These are phyloP conservation scores for Mythimna ferrago DNA, from an alignment of 2,888 invertebrate genomes.

Conservation along the genomic window DNA sequence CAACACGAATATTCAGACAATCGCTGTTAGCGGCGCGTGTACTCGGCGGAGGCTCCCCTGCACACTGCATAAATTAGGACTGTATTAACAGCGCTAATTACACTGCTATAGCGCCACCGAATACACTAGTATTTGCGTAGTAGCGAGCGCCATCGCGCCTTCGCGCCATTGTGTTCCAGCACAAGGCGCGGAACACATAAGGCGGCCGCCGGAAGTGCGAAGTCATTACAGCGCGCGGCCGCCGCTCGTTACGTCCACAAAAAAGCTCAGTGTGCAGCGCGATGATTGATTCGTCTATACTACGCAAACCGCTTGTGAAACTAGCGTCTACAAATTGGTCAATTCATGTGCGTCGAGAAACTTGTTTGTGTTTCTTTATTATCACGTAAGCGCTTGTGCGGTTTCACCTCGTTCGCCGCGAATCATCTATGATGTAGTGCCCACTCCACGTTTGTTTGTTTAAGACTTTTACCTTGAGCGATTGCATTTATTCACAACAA, in stretches of 20 bases:
- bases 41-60: slow-evolving; percentile 63
- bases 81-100: slow-evolving; percentile 83
- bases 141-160: slow-evolving; percentile 67
- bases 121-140: slow-evolving; percentile 75
- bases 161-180: slow-evolving; percentile 70
- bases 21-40: slow-evolving; percentile 60
- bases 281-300: slow-evolving; percentile 83
- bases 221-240: slow-evolving; percentile 77
- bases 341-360: slow-evolving; percentile 79
- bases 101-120: slow-evolving; percentile 75
- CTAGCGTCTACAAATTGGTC: slow-evolving; percentile 83
- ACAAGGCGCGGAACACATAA: slow-evolving; percentile 70
- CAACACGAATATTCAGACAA: slow-evolving; percentile 76
- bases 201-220: slow-evolving; percentile 76
- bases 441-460: slow-evolving; percentile 67
- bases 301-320: slow-evolving; percentile 78
- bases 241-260: slow-evolving; percentile 80
- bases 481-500: slow-evolving; percentile 67
- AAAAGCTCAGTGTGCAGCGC: slow-evolving; percentile 76
- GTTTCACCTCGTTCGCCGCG: slow-evolving; percentile 73
- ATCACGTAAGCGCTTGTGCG: slow-evolving; percentile 74
- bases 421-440: slow-evolving; percentile 70
- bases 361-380: slow-evolving; percentile 79
- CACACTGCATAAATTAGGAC: slow-evolving; percentile 76
- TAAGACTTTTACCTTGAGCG: slow-evolving; percentile 68